These are phyloP conservation scores for Sula dactylatra DNA, from an alignment of 2,113 vertebrate species.

Conservation along the genomic window DNA sequence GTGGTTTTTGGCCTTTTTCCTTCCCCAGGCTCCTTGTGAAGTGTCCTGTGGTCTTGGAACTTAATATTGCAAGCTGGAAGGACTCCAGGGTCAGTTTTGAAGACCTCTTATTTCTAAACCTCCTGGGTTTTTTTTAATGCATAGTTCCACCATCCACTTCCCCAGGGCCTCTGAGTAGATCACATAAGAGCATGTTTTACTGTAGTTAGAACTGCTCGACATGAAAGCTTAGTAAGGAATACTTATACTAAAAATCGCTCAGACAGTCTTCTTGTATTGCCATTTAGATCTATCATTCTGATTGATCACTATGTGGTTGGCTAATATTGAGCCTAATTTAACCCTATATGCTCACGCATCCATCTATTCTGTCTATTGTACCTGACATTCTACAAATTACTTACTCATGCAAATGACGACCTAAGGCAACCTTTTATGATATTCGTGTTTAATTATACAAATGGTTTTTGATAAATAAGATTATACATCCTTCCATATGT, in stretches of 20 bases:
- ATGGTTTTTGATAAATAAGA: conserved; percentile 98
- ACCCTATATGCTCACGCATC: conserved; percentile 90
- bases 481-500: conserved; percentile 88
- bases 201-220: conserved; percentile 19
- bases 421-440: conserved; percentile 90
- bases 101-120: background rate
- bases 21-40: background rate
- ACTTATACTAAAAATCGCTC: conserved; percentile 64
- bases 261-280: conserved; percentile 88
- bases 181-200: background rate
- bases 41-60: background rate
- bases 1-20: background rate
- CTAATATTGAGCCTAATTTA: conserved; percentile 99
- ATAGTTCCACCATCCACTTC: background rate
- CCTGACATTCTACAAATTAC: conserved; percentile 98
- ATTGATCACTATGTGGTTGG: conserved; percentile 97
- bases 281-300: conserved; percentile 99
- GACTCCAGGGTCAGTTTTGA: background rate
- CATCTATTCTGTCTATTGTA: conserved; percentile 91
- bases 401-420: conserved; percentile 97
- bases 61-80: background rate
- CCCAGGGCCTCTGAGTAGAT: background rate
- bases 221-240: conserved; percentile 76
- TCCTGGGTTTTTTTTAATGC: background rate
- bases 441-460: conserved; percentile 96